phyloP scores from a whole-genome alignment of 2,888 invertebrate species.

The Sinopyrophorus schimmeli region DNA sequence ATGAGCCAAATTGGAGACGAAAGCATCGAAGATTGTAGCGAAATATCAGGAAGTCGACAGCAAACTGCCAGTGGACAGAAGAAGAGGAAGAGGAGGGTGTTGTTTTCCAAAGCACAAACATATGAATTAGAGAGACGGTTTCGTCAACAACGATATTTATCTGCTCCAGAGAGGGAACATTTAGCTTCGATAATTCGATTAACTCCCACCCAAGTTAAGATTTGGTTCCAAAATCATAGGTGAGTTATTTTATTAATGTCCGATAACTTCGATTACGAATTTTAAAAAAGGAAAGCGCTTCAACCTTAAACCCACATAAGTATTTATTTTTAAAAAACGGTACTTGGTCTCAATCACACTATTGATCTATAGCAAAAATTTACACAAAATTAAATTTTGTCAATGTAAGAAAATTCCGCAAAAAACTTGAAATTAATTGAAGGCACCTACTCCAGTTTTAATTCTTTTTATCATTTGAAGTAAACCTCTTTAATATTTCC shows the following conservation, averaged over 20 bases:
- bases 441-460: too few relatives aligned
- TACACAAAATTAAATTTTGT: too few relatives aligned
- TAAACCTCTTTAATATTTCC: too few relatives aligned
- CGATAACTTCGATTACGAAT: too few relatives aligned
- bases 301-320: too few relatives aligned
- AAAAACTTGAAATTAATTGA: too few relatives aligned
- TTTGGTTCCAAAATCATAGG: conserved; percentile 99
- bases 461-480: too few relatives aligned
- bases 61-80: conserved; percentile 64
- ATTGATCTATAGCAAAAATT: too few relatives aligned
- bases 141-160: conserved; percentile 93
- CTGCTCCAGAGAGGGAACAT: conserved; percentile 97
- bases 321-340: neutral
- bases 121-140: conserved; percentile 94
- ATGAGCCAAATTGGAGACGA: conserved; percentile 22
- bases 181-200: conserved; percentile 91
- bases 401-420: too few relatives aligned
- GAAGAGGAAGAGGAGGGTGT: conserved; percentile 92
- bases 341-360: too few relatives aligned
- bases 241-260: too few relatives aligned
- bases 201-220: conserved; percentile 97
- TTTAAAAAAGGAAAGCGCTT: too few relatives aligned
- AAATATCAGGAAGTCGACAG: conserved; percentile 42
- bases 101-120: conserved; percentile 97
- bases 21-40: conserved; percentile 23